phyloP scores from a whole-genome alignment of 1,140 invertebrate genomes.

The Stenopsyche tienmushanensis region DNA sequence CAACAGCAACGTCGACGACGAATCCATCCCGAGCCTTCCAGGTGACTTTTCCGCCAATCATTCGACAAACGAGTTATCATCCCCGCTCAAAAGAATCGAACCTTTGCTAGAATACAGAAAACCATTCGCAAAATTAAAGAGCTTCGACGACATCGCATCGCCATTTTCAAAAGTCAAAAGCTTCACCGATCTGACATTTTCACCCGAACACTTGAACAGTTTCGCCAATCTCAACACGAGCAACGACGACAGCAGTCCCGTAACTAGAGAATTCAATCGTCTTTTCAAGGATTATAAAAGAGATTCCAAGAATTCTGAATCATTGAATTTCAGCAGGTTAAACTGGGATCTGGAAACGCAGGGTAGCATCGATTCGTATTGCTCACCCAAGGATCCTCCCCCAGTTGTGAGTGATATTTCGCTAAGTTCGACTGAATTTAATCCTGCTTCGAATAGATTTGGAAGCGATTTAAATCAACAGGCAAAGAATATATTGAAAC shows the following conservation, averaged over 20 bases:
- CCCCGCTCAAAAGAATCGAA: neutral
- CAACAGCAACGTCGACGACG: neutral
- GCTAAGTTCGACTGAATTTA: constrained; percentile 17
- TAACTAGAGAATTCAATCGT: constrained; percentile 32
- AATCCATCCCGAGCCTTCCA: no score
- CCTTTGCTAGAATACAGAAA: constrained; percentile 15
- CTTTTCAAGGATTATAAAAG: constrained; percentile 16
- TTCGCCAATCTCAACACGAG: neutral
- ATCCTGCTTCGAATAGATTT: no score
- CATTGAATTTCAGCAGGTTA: constrained; percentile 14
- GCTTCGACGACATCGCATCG: neutral
- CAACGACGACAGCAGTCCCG: constrained; percentile 24
- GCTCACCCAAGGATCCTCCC: neutral
- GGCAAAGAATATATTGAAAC: constrained; percentile 16
- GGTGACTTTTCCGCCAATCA: no score
- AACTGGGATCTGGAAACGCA: constrained; percentile 8
- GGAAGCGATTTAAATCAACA: no score
- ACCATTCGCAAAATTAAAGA: constrained; percentile 8
- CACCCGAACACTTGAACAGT: constrained; percentile 8
- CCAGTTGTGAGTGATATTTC: no score
- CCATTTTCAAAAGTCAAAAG: neutral
- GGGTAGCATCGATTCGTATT: neutral
- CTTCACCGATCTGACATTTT: constrained; percentile 14
- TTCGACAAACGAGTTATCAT: no score
- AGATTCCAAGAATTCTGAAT: constrained; percentile 4